Percentiles rank a stretch among this genome's conserved stretches.
Evolutionary conservation across 2,888 invertebrate species (phyloP).

Genomic region (Macrostomum cliftonense): DNA sequence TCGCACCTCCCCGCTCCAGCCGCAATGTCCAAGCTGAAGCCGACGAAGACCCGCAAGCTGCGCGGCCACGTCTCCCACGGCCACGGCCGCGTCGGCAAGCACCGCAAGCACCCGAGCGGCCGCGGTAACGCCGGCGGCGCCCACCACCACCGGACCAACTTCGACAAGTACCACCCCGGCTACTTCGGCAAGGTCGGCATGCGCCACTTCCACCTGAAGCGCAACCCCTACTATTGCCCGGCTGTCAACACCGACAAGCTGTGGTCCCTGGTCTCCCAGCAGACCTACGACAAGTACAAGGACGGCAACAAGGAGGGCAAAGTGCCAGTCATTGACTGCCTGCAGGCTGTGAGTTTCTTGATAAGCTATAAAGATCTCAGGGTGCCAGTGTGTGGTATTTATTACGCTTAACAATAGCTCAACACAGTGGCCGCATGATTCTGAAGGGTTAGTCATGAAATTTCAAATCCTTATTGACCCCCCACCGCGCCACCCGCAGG

Average conservation of each 20-base stretch:
- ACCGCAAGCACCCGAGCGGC: slow-evolving; percentile 99
- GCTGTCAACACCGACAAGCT: slow-evolving; percentile 83
- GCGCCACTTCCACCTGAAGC: slow-evolving; percentile 84
- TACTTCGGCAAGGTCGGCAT: slow-evolving; percentile 99
- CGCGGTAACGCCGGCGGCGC: slow-evolving; percentile 99
- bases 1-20: too few relatives aligned
- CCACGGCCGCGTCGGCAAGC: slow-evolving; percentile 96
- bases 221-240: slow-evolving; percentile 77
- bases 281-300: slow-evolving; percentile 64
- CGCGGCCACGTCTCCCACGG: slow-evolving; percentile 99
- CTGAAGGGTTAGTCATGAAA: too few relatives aligned
- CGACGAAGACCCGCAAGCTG: slow-evolving; percentile 85
- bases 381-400: too few relatives aligned
- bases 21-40: slow-evolving; percentile 22
- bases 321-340: slow-evolving; percentile 41
- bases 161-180: slow-evolving; percentile 93
- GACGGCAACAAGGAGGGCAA: slow-evolving; percentile 52
- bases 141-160: slow-evolving; percentile 98
- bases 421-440: too few relatives aligned
- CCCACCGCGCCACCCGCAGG: slow-evolving; percentile 95
- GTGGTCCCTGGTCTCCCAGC: slow-evolving; percentile 85
- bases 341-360: too few relatives aligned
- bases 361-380: too few relatives aligned
- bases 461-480: too few relatives aligned
- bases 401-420: too few relatives aligned